These are phyloP conservation scores for Chlamydotis undulata DNA, from an alignment of 2,113 vertebrate genomes.

Conservation along the genomic window DNA sequence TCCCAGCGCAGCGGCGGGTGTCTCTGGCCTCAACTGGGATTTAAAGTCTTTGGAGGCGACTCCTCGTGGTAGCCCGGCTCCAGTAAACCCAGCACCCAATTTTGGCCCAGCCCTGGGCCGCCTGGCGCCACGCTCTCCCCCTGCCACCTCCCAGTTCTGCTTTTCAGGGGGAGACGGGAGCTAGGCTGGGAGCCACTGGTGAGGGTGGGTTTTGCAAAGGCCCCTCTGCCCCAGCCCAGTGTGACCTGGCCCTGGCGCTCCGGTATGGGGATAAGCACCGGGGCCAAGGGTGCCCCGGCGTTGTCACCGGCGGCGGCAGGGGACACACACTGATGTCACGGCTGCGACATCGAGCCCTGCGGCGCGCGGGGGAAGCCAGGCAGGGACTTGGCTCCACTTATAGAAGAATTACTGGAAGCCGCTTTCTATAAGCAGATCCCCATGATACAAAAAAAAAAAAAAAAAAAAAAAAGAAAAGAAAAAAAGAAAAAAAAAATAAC, in stretches of 20 bases:
- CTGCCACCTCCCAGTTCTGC: slow-evolving; percentile 27
- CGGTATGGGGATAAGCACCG: not conserved
- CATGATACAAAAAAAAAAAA: not conserved
- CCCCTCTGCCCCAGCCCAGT: not conserved
- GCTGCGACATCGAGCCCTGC: slow-evolving; percentile 36
- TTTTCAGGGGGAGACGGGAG: not conserved
- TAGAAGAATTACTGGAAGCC: slow-evolving; percentile 96
- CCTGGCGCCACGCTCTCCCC: not conserved
- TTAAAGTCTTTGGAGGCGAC: not conserved
- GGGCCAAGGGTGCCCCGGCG: not conserved
- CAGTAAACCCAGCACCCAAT: not conserved
- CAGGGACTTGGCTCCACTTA: slow-evolving; percentile 62
- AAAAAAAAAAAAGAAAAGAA: not conserved
- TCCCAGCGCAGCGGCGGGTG: not conserved
- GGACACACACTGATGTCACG: slow-evolving; percentile 54
- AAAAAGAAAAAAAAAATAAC: not conserved
- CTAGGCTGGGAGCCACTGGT: accelerated
- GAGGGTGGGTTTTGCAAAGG: not conserved
- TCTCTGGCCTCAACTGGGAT: accelerated
- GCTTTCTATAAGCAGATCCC: slow-evolving; percentile 87
- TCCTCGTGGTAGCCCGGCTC: accelerated
- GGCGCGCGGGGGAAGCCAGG: slow-evolving; percentile 69
- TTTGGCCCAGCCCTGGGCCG: not conserved
- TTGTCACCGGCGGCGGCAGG: not conserved
- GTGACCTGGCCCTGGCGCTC: not conserved